Evolutionary conservation across 2,888 invertebrate genomes (phyloP).

Genomic region (Augiades crinisus): DNA sequence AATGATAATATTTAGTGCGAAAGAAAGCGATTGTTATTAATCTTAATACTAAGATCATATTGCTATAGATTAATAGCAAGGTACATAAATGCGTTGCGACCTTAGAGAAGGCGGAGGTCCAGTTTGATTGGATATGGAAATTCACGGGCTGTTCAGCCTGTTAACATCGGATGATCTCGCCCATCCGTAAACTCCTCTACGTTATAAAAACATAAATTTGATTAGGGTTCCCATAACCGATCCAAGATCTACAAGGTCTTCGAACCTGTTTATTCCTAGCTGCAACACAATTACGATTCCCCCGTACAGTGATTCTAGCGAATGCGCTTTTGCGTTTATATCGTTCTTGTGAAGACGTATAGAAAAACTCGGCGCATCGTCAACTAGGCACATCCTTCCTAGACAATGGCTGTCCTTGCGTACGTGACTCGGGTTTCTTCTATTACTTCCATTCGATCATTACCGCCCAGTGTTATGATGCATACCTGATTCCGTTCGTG

Average conservation of each 20-base stretch:
- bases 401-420: conserved; percentile 48
- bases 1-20: no score
- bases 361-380: conserved; percentile 25
- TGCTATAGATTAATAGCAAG: no score
- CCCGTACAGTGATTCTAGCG: not conserved
- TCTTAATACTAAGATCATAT: no score
- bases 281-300: not conserved
- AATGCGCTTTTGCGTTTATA: not conserved
- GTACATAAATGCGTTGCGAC: no score
- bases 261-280: not conserved
- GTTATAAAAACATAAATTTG: not conserved
- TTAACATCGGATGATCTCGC: no score
- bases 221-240: not conserved
- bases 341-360: conserved; percentile 1
- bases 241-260: no score
- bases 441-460: conserved; percentile 22
- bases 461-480: conserved; percentile 21
- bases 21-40: no score
- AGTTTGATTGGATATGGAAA: no score
- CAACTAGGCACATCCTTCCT: conserved; percentile 45
- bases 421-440: conserved; percentile 40
- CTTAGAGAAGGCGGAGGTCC: no score
- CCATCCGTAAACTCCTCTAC: no score
- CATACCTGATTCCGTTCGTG: conserved; percentile 14
- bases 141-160: no score